Conservation (phyloP, 2,113 vertebrate genomes). For the Caretta caretta region DNA sequence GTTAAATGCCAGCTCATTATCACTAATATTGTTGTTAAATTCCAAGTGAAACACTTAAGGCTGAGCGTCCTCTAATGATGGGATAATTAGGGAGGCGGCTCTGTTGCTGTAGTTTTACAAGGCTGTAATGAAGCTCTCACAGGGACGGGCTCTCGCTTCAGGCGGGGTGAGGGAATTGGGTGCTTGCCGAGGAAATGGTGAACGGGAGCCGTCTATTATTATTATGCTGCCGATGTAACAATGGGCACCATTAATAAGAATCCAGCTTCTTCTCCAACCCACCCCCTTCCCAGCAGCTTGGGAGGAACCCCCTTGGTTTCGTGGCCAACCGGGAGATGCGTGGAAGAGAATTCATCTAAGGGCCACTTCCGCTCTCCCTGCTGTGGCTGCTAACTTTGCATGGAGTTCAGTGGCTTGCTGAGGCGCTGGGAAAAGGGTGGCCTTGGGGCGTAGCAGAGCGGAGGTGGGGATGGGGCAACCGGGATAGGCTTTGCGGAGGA, state of each 20-base stretch:
- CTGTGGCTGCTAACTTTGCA: neutral
- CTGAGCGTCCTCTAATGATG: rapidly evolving
- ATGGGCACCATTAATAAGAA: neutral
- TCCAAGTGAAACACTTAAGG: neutral
- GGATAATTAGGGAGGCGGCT: rapidly evolving
- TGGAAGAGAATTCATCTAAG: rapidly evolving
- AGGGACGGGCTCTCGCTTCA: neutral
- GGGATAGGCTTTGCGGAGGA: neutral
- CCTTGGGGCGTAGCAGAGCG: neutral
- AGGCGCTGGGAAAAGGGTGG: neutral
- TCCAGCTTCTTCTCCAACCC: neutral
- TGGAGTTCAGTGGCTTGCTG: rapidly evolving
- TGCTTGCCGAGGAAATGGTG: neutral
- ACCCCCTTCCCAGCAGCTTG: neutral
- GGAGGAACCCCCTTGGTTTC: rapidly evolving
- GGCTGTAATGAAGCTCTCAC: neutral
- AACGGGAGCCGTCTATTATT: neutral
- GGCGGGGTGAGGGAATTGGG: neutral
- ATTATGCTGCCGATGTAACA: neutral
- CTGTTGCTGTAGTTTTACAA: neutral
- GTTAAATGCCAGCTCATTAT: neutral
- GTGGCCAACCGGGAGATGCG: rapidly evolving
- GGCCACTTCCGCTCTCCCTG: rapidly evolving
- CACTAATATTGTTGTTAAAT: neutral
- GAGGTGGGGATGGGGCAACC: neutral